Percentiles rank a stretch among this genome's conserved stretches.
Conservation (phyloP, 2,113 vertebrate genomes). For the Oncorhynchus nerka region DNA sequence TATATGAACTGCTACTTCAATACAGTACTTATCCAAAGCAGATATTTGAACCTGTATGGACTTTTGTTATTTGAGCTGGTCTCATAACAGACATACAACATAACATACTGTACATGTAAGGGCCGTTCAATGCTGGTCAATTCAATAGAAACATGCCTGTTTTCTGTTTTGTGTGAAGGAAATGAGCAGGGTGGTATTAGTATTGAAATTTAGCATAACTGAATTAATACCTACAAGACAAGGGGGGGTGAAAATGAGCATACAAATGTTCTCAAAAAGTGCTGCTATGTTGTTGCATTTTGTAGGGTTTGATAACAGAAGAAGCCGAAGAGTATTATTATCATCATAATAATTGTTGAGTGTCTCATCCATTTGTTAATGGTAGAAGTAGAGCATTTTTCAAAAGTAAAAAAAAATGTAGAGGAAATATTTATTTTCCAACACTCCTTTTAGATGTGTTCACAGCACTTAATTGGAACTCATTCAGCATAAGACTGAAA, state of each 20-base stretch:
- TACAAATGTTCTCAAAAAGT: slow-evolving; percentile 76
- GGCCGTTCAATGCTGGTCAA: slow-evolving; percentile 37
- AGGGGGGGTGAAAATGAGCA: slow-evolving; percentile 41
- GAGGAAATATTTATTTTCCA: too few relatives aligned
- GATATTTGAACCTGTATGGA: slow-evolving; percentile 51
- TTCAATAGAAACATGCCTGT: slow-evolving; percentile 61
- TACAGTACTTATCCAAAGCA: slow-evolving; percentile 35
- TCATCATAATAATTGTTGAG: slow-evolving; percentile 8
- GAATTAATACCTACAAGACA: slow-evolving; percentile 39
- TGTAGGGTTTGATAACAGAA: slow-evolving; percentile 59
- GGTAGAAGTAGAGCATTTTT: slow-evolving; percentile 2
- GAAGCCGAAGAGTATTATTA: slow-evolving; percentile 73
- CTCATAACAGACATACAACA: slow-evolving; percentile 44
- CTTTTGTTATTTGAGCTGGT: slow-evolving; percentile 61
- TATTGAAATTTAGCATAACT: slow-evolving; percentile 49
- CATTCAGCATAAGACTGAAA: slow-evolving; percentile 31
- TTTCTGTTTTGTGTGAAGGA: slow-evolving; percentile 25
- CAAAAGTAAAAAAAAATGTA: neutral
- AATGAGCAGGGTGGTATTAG: slow-evolving; percentile 50
- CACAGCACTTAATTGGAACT: too few relatives aligned
- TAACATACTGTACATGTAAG: neutral
- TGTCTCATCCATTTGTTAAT: slow-evolving; percentile 14
- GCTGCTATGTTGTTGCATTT: slow-evolving; percentile 74
- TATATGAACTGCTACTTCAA: neutral
- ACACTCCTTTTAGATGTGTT: too few relatives aligned